These are phyloP conservation scores for Aurelia coerulea DNA, from an alignment of 30 jellyfish, hydroid and myxozoan species.

Conservation along the genomic window DNA sequence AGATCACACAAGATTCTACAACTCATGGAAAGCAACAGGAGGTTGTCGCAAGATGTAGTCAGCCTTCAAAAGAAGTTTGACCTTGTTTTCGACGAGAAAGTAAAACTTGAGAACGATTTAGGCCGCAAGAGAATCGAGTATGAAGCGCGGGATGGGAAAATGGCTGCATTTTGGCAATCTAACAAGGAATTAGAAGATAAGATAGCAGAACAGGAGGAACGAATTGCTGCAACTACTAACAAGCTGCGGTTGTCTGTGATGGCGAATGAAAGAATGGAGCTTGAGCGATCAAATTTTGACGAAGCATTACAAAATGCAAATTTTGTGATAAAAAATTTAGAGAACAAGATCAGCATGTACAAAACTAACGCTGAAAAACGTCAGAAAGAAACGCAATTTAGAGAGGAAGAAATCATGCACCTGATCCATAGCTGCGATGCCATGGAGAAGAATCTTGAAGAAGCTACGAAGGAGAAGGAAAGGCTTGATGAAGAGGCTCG, in stretches of 20 bases:
- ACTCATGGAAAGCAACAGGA: constrained; percentile 11
- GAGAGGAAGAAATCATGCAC: not conserved
- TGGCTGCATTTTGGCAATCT: constrained; percentile 9
- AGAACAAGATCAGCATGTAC: constrained; percentile 4
- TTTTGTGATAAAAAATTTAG: constrained; percentile 12
- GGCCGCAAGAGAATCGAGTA: not conserved
- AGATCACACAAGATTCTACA: constrained; percentile 9
- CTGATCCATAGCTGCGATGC: not conserved
- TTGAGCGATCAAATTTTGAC: constrained; percentile 11
- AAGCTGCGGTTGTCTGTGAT: not conserved
- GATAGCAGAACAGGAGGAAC: constrained; percentile 12
- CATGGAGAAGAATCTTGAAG: not conserved
- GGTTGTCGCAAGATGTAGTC: not conserved
- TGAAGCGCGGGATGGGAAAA: not conserved
- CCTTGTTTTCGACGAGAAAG: not conserved
- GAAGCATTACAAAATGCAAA: constrained; percentile 12
- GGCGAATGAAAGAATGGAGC: constrained; percentile 10
- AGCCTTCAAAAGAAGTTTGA: constrained; percentile 8
- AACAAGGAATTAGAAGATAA: constrained; percentile 5
- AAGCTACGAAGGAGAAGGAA: not conserved
- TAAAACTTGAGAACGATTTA: constrained; percentile 4
- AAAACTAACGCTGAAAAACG: not conserved
- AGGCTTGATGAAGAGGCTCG: not conserved
- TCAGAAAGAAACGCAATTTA: not conserved
- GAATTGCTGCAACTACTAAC: not conserved